phyloP scores from a whole-genome alignment of 2,888 invertebrate genomes.

The Stenurella melanura region DNA sequence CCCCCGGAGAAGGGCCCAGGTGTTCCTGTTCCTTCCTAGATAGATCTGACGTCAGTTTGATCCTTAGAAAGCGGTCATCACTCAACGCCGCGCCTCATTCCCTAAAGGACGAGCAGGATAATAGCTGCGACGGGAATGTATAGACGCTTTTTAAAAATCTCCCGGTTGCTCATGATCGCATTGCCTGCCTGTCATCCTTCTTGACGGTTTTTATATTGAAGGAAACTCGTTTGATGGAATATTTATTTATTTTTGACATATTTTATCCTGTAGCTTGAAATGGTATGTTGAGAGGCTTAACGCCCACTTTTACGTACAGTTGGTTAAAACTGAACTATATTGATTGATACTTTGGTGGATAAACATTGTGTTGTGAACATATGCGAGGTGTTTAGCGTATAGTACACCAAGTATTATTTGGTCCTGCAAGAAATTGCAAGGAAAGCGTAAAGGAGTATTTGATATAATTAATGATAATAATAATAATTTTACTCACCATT shows the following conservation, averaged over 20 bases:
- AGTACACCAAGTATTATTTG: too few species aligned
- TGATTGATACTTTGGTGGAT: neutral
- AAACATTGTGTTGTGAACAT: neutral
- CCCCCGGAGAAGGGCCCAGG: constrained; percentile 62
- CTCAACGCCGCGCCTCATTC: constrained; percentile 55
- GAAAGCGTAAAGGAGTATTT: too few species aligned
- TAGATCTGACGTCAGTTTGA: constrained; percentile 60
- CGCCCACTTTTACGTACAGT: neutral
- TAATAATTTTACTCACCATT: too few species aligned
- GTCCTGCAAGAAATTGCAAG: too few species aligned
- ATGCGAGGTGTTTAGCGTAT: neutral
- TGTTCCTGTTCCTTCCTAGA: constrained; percentile 60
- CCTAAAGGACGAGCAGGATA: constrained; percentile 43
- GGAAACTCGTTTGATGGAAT: constrained; percentile 31
- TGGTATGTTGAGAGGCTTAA: neutral
- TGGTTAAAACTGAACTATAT: neutral
- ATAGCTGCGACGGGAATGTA: constrained; percentile 36
- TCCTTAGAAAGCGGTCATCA: constrained; percentile 60
- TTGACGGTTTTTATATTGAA: constrained; percentile 35
- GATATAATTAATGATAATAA: too few species aligned
- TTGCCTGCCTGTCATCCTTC: constrained; percentile 15
- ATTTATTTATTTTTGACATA: constrained; percentile 38
- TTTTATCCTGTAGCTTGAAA: constrained; percentile 6
- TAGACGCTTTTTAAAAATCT: constrained; percentile 37
- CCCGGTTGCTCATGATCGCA: constrained; percentile 27